These are phyloP conservation scores for Heliangelus exortis DNA, from an alignment of 2,797 vertebrate species.

Conservation along the genomic window DNA sequence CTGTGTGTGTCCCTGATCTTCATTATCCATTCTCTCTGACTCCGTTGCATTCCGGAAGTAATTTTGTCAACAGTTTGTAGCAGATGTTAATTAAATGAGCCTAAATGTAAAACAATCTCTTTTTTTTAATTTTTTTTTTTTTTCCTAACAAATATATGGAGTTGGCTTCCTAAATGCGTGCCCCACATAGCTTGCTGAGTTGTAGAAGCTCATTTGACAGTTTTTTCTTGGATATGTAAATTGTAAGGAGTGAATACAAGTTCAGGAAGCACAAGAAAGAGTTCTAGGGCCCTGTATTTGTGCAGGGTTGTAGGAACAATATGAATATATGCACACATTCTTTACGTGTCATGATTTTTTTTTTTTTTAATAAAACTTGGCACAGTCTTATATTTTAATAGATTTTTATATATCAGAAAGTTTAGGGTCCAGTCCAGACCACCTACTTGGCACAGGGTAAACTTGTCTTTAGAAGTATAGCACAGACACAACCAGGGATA, in stretches of 20 bases:
- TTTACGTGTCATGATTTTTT: neutral
- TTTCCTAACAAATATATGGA: neutral
- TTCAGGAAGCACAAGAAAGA: neutral
- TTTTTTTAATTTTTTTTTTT: neutral
- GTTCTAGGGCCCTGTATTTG: neutral
- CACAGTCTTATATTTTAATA: neutral
- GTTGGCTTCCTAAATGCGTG: neutral
- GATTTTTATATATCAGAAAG: neutral
- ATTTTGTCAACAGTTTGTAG: neutral
- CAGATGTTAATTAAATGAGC: neutral
- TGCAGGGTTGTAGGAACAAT: neutral
- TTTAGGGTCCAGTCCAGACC: neutral
- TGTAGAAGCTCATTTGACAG: neutral
- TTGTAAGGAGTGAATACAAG: neutral
- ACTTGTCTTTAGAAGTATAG: neutral
- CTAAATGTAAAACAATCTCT: neutral
- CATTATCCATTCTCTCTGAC: neutral
- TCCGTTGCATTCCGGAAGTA: neutral
- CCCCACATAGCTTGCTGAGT: neutral
- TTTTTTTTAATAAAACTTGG: rapidly evolving
- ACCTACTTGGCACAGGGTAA: neutral
- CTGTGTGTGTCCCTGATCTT: neutral
- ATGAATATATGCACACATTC: neutral
- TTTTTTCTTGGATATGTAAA: neutral
- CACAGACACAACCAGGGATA: neutral